Conservation (phyloP, 2,113 vertebrate genomes). For the Meriones unguiculatus region DNA sequence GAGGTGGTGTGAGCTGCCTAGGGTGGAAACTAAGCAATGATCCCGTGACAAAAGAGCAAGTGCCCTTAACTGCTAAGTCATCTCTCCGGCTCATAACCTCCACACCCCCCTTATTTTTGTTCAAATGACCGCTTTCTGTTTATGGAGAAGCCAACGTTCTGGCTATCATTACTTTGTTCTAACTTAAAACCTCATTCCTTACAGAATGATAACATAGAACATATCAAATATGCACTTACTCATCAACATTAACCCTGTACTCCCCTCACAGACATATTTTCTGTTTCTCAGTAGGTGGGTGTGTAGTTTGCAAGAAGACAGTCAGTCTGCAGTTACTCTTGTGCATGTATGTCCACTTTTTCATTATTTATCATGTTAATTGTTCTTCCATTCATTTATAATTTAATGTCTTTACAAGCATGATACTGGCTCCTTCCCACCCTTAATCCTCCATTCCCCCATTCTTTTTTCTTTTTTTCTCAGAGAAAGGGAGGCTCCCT, state of each 20-base stretch:
- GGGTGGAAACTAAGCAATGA: not conserved
- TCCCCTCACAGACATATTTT: not conserved
- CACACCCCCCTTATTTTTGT: no score
- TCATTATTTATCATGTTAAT: slow-evolving; percentile 14
- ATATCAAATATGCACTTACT: not conserved
- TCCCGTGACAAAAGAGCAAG: not conserved
- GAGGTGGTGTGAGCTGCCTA: not conserved
- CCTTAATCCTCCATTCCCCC: no score
- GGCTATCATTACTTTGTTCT: not conserved
- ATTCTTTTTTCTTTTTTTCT: no score
- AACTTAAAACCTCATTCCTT: not conserved
- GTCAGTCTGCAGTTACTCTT: not conserved
- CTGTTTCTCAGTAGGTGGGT: not conserved
- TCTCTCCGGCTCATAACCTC: no score
- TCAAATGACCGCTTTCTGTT: not conserved
- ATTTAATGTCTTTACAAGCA: no score
- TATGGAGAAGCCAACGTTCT: not conserved
- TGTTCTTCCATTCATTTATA: not conserved
- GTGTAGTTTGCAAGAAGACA: not conserved
- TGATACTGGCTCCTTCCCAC: no score
- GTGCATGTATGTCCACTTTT: not conserved
- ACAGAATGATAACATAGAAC: not conserved
- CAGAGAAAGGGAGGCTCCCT: no score
- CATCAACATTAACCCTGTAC: not conserved
- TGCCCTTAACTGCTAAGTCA: not conserved